Evolutionary conservation across 2,888 invertebrate genomes (phyloP).

Genomic region (Xestobium rufovillosum): DNA sequence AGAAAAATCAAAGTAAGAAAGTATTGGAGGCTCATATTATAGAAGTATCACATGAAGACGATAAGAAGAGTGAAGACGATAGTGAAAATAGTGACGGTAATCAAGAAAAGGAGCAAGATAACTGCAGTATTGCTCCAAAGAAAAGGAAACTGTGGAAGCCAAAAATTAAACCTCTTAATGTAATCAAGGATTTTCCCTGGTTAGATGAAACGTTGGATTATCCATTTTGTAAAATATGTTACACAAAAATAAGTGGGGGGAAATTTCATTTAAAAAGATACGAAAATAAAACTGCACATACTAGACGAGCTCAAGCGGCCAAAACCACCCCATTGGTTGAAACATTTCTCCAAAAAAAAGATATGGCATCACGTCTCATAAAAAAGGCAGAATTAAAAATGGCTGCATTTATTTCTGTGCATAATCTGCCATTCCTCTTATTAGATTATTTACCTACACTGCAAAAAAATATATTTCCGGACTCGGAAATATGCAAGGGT

Average conservation of each 20-base stretch:
- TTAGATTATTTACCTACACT: background rate
- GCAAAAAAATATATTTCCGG: background rate
- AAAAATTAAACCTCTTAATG: constrained; percentile 2
- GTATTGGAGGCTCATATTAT: too few relatives aligned
- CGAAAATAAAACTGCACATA: constrained; percentile 1
- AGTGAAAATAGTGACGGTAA: background rate
- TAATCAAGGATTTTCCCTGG: background rate
- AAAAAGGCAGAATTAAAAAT: constrained; percentile 2
- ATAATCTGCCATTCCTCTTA: constrained; percentile 1
- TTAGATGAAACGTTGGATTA: background rate
- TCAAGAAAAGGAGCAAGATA: background rate
- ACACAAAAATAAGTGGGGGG: constrained; percentile 1
- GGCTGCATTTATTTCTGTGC: background rate
- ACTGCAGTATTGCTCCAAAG: background rate
- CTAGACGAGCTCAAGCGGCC: constrained; percentile 2
- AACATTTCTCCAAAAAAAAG: too few relatives aligned
- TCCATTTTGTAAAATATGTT: constrained; percentile 1
- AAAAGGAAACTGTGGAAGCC: constrained; percentile 1
- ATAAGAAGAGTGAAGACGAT: background rate
- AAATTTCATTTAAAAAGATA: constrained; percentile 1
- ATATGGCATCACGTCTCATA: too few relatives aligned
- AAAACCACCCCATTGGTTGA: too few relatives aligned
- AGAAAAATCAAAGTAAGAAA: too few relatives aligned
- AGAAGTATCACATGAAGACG: background rate
- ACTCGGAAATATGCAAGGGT: too few relatives aligned